Conservation (phyloP, 2,888 invertebrate species). For the Macrosiphum euphorbiae region DNA sequence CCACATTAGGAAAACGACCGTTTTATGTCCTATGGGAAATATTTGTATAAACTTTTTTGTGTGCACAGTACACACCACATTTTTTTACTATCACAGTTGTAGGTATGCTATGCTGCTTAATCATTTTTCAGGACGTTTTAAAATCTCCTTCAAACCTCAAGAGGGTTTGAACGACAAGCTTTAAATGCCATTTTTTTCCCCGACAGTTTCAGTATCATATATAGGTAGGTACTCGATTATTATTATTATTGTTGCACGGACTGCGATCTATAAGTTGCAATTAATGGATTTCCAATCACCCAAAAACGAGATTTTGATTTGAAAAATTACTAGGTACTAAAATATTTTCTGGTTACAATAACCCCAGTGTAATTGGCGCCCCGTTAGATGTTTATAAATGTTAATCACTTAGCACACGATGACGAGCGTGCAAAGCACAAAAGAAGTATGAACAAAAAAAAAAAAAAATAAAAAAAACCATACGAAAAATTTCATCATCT, state of each 20-base stretch:
- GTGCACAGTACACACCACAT: not conserved
- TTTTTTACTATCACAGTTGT: not conserved
- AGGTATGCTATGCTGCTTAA: not conserved
- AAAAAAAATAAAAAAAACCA: not conserved
- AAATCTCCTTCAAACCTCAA: not conserved
- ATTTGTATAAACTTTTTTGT: not conserved
- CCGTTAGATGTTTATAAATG: not conserved
- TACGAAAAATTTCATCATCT: not conserved
- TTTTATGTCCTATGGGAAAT: not conserved
- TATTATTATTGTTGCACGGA: not conserved
- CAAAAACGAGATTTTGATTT: not conserved
- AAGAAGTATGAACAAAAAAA: too few species aligned
- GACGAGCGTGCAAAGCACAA: not conserved
- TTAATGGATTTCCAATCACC: not conserved
- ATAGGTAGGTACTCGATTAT: not conserved
- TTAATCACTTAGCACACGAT: not conserved
- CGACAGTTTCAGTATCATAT: not conserved
- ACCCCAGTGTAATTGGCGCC: not conserved
- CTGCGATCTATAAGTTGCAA: not conserved
- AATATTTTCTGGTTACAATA: not conserved
- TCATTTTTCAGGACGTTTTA: not conserved
- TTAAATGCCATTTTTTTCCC: not conserved
- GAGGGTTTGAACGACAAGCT: not conserved
- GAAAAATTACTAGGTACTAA: not conserved
- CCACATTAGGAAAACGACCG: not conserved